Conservation (phyloP, 1,140 invertebrate genomes). For the Myzus persicae region DNA sequence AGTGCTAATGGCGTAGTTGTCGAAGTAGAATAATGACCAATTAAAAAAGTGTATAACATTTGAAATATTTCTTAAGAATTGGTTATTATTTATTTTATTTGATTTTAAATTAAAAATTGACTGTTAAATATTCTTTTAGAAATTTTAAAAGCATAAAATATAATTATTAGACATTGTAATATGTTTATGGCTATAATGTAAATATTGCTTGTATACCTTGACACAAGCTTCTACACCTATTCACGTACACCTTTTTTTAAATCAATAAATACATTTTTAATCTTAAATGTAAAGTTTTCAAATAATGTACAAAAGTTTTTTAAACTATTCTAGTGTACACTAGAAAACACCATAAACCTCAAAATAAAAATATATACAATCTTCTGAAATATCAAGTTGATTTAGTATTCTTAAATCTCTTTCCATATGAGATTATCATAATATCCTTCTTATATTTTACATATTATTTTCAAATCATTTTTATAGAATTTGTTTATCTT, state of each 20-base stretch:
- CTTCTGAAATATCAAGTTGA: background rate
- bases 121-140: background rate
- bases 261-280: background rate
- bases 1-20: background rate
- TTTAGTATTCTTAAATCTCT: background rate
- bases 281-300: background rate
- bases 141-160: background rate
- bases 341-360: background rate
- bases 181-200: background rate
- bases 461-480: background rate
- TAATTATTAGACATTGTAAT: background rate
- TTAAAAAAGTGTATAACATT: too few species aligned
- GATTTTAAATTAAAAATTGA: too few species aligned
- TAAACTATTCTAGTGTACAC: background rate
- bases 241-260: background rate
- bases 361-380: slow-evolving; percentile 1
- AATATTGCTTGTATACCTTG: background rate
- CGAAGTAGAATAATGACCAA: background rate
- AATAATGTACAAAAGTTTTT: background rate
- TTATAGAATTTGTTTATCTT: background rate
- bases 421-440: background rate
- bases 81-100: too few species aligned
- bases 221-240: too few species aligned
- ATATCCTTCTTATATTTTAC: background rate
- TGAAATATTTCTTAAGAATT: too few species aligned